Evolutionary conservation across 2,888 invertebrate species (phyloP), one percentile per base, ranked within the genome.

Genomic region (Melieria crassipennis): DNA sequence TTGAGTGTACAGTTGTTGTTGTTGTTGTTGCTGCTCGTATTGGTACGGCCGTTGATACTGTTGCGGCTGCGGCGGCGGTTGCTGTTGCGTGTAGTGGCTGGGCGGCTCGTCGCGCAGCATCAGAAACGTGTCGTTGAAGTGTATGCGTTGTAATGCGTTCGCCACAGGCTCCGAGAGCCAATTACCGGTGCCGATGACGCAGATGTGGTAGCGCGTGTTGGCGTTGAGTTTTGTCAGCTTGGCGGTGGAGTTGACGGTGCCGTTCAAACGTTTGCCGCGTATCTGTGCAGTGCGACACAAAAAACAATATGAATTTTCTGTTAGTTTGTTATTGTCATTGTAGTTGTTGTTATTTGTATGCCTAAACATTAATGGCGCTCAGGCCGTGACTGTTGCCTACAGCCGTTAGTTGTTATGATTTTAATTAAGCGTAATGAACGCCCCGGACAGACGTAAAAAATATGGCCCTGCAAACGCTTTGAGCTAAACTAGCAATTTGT

Each of bases 101-200:
- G 69, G 45, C 73, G 74, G 70, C 66, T 83, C 82, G 64, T 83
- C 81, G 65, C 80, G 77, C 70, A 73, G 66, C 75, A 77, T 76
- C 60, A 77, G 71, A 73, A 80, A 78, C 6, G 82, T 75, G 62
- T 86, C 86, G 73, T 86, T 86, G 73, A 81, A 77, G 81, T 87
- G 83, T 65, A 86, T 75, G 75, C 82, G 81, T 71, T 83, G 84
- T 13, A 86, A 78, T 43, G 84, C 84, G 73, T 81, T 82, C n/a
- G 82, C 79, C 73, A 83, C 79, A 55, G 83, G 82, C 79, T 84
- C 80, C 82, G 89, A 86, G 81, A 89, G 84, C 91, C 92, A 92
- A 87, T 92, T 93, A 72, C 94, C 94, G 73, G 94, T 88, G n/a
- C 95, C 96, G 80, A 95, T 89, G 68, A 97, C 94, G 87, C 96